Base-by-base conservation (phyloP, 2,113 vertebrate genomes). In the Aphyosemion australe region DNA sequence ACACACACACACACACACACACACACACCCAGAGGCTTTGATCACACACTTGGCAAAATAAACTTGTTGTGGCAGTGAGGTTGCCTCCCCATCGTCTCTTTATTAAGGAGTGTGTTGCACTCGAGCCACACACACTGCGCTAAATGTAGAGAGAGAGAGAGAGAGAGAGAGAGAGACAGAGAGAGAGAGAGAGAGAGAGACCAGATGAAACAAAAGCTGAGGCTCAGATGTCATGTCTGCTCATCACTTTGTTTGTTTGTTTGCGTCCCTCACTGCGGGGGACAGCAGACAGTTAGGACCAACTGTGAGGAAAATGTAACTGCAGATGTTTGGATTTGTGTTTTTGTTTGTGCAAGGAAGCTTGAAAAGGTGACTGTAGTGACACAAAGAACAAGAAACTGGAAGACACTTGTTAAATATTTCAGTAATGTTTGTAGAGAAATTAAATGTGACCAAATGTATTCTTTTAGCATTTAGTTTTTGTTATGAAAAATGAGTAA, bases 241-340 rank as follows among this genome's bases (percentile, higher is more conserved):
- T 78, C 79, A 79, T 75, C 70, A 64, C 69, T 78, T 60, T 78
- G 61, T 83, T 84, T 87, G 75, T 80, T 76, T 83, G 75, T 82
- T 83, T 78, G 75, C 54, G 55, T 69, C 56, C 61, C 65, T 85
- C 79, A 67, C 80, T 74, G 76, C 51, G 54, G 73, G 69, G 79
- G 79, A 74, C 63, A 75, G 72, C 70, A 74, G 70, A 42, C 57
- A 71, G 74, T 55, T 64, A 65, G 56, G 54, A 64, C 67, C 55
- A 12, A 61, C 61, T 14, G 48, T 20, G 59, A 58, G 39, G 72
- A 78, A 82, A 72, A 76, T 79, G 62, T 65, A 19, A 67, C 72
- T 70, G 75, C 67, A 19, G 48, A 59, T 61, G 50, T 14, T 37
- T 1, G 1, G 55, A 55, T 14, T 39, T 37, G 57, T 43, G 78